Conservation (phyloP, 2,888 invertebrate species). For the Melinopterus prodromus region DNA sequence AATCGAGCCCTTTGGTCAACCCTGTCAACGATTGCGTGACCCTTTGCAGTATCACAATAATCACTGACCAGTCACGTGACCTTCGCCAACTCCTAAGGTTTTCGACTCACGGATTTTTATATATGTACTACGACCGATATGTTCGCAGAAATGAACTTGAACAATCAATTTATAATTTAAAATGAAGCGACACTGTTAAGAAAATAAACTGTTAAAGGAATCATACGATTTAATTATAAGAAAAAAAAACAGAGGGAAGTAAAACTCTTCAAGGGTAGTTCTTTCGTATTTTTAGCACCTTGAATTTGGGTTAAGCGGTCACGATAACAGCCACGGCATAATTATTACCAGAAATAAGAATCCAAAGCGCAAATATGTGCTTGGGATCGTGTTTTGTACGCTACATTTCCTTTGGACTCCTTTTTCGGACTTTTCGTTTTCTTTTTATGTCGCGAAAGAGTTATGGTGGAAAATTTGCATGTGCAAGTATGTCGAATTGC, state of each 20-base stretch:
- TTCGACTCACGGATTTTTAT: constrained; percentile 25
- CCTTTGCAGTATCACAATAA: constrained; percentile 52
- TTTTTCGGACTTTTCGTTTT: background rate
- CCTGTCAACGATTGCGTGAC: constrained; percentile 51
- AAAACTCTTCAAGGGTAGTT: constrained; percentile 5
- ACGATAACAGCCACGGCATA: constrained; percentile 19
- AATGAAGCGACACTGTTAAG: background rate
- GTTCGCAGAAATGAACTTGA: constrained; percentile 7
- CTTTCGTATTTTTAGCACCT: background rate
- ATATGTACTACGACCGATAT: background rate
- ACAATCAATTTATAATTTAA: background rate
- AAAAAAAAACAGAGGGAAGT: background rate
- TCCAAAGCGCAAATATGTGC: constrained; percentile 17
- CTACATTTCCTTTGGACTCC: constrained; percentile 10
- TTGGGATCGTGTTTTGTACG: constrained; percentile 4
- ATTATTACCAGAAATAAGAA: constrained; percentile 21
- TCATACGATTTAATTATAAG: no score
- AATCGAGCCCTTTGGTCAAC: constrained; percentile 10
- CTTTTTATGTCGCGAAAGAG: constrained; percentile 6
- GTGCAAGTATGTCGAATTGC: background rate
- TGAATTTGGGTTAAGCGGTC: constrained; percentile 20
- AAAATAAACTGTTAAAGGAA: no score
- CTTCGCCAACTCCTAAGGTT: constrained; percentile 33
- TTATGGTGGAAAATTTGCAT: constrained; percentile 14
- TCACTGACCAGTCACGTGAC: constrained; percentile 55